Conservation (phyloP, 2,113 vertebrate species). For the Chionis minor region DNA sequence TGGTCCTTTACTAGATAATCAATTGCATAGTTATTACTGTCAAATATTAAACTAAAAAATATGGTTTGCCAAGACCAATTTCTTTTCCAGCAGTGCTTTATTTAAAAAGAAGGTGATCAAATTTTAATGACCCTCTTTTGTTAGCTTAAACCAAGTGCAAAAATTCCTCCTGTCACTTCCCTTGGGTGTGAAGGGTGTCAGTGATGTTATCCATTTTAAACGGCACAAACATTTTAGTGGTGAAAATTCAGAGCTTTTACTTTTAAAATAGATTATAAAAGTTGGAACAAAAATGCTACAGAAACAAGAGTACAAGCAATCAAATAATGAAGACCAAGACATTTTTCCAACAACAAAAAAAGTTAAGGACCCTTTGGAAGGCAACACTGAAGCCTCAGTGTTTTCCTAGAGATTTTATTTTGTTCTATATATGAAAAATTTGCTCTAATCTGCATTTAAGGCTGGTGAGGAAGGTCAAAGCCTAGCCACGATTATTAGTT, state of each 20-base stretch:
- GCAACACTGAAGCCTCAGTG: neutral
- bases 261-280: neutral
- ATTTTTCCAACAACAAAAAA: neutral
- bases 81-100: neutral
- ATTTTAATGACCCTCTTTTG: conserved; percentile 24
- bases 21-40: neutral
- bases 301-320: neutral
- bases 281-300: neutral
- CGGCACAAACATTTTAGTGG: neutral
- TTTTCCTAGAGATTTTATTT: neutral
- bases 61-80: neutral
- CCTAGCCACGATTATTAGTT: neutral
- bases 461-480: neutral
- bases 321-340: neutral
- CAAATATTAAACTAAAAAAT: neutral
- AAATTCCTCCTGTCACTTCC: neutral
- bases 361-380: neutral
- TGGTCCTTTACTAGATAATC: neutral
- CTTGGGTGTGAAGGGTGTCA: neutral
- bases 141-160: conserved; percentile 30
- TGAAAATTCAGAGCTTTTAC: neutral
- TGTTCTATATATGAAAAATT: neutral
- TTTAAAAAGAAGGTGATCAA: neutral
- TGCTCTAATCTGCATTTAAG: neutral
- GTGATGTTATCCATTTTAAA: neutral